Evolutionary conservation across 2,888 invertebrate genomes (phyloP), one percentile per base, ranked within the genome.

Genomic region (Tuta absoluta): DNA sequence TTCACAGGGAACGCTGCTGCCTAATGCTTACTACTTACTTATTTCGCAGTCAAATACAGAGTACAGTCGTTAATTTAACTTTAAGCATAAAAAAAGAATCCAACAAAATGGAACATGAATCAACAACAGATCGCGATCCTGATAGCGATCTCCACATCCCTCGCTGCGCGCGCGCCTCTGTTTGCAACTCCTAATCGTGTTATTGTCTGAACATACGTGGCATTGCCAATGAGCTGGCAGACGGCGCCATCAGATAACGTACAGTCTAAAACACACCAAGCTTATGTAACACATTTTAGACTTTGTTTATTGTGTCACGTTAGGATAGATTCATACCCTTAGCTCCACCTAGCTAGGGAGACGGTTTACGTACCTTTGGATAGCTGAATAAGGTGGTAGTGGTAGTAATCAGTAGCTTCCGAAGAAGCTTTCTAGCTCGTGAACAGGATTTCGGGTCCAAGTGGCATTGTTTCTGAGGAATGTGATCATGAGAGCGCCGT

Each of bases 201-300:
- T 84, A 86, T 87, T 87, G 87, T 87, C 83, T 84, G 80, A 33
- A 56, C 56, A 56, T 12, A 33, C 10, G 56, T 19, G 56, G 56
- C 33, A 33, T 28, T 33, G 33, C 28, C 56, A 56, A n/a, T 56
- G 51, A 23, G 56, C 8, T 56, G 73, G 79, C 78, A 79, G 82
- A 80, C 82, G 84, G 83, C 84, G 17, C 28, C 86, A 89, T 90
- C 89, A 78, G 89, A 89, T 89, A 89, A 85, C 75, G 37, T 59
- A 23, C 60, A 45, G n/a, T 45, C 45, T 11, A 12, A 37, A 37
- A 14, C 41, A 41, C 17, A 45, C 1, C 3, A 45, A 17, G 5
- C 45, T 12, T 14, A 33, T 8, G 8, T 33, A 33, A 8, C 33
- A 28, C 28, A 28, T 28, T 33, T 33, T 10, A 33, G 7, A 33